Conservation (phyloP, 2,797 vertebrate species). For the Emys orbicularis region DNA sequence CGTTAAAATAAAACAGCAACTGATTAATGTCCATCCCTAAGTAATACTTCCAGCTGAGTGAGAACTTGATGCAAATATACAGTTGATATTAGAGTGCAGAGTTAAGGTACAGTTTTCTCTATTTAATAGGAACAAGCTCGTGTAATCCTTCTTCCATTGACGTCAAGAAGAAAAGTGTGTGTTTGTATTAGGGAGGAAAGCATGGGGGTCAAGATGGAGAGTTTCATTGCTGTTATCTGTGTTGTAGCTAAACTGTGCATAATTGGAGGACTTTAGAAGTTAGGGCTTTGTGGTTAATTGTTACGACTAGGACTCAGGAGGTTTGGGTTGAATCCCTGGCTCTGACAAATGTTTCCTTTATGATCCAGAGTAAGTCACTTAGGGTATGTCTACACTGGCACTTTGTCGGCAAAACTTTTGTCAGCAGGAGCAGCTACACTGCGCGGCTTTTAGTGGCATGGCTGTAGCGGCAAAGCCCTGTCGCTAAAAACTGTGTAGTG, state of each 20-base stretch:
- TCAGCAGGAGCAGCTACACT: no score
- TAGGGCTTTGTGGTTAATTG: not conserved
- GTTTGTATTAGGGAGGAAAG: not conserved
- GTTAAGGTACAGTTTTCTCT: not conserved
- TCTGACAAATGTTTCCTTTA: not conserved
- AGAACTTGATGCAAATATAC: slow-evolving; percentile 36
- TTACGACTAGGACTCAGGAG: not conserved
- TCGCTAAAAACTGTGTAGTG: no score
- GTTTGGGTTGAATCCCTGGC: not conserved
- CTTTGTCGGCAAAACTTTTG: no score
- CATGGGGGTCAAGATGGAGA: fast-evolving
- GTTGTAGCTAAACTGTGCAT: not conserved
- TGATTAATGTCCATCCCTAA: slow-evolving; percentile 62
- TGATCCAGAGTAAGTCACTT: not conserved
- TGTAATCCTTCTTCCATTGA: not conserved
- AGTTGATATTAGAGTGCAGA: slow-evolving; percentile 31
- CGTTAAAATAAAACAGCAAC: slow-evolving; percentile 70
- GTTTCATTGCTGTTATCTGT: not conserved
- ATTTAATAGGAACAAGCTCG: not conserved
- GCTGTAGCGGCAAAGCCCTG: no score
- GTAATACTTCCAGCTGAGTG: slow-evolving; percentile 55
- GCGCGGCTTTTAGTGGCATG: no score
- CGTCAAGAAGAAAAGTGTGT: not conserved
- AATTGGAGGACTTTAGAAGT: not conserved
- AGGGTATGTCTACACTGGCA: no score